Percentiles rank a stretch among this genome's conserved stretches.
phyloP scores from a whole-genome alignment of 2,797 vertebrate genomes.

The Scolopax rusticola region DNA sequence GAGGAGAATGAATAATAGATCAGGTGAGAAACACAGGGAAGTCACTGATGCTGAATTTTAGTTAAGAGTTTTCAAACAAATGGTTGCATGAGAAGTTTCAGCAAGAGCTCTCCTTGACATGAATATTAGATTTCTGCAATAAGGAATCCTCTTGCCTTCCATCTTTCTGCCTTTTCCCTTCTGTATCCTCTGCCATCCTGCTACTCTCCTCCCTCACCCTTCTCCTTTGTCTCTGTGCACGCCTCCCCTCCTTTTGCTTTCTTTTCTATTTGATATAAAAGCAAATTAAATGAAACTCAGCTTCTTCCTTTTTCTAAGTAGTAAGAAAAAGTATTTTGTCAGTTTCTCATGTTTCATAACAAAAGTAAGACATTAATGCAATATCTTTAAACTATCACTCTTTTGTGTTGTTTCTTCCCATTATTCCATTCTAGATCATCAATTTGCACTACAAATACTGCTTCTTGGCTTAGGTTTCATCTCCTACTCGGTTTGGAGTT shows the following conservation, averaged over 20 bases:
- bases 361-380: neutral
- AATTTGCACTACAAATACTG: neutral
- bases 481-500: neutral
- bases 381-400: neutral
- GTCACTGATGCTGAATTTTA: neutral
- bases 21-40: neutral
- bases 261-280: neutral
- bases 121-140: neutral
- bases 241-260: neutral
- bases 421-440: neutral
- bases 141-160: neutral
- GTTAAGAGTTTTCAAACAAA: neutral
- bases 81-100: neutral
- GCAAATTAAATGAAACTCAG: neutral
- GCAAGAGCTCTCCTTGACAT: neutral
- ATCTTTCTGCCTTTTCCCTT: neutral
- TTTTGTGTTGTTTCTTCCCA: neutral
- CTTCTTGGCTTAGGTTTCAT: neutral
- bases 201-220: neutral
- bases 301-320: neutral
- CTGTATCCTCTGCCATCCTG: neutral
- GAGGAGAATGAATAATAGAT: neutral
- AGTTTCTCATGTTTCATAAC: neutral
- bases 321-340: neutral
- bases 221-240: neutral